phyloP scores from a whole-genome alignment of 2,113 vertebrate species.

The Aviceda subcristata region DNA sequence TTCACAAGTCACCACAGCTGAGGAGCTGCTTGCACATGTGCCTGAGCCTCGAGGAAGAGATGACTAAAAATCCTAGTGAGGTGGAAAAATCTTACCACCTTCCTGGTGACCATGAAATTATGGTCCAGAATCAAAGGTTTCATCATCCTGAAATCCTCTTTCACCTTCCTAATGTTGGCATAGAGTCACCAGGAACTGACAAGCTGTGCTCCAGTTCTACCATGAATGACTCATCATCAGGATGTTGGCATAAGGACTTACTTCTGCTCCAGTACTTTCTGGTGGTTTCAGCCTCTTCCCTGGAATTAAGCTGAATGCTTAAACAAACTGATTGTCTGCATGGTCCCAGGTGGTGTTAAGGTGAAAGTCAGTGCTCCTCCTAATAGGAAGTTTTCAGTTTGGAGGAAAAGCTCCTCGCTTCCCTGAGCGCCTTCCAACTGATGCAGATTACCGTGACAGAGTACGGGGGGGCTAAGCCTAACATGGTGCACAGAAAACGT shows the following conservation, averaged over 20 bases:
- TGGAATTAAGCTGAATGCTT: constrained; percentile 42
- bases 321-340: constrained; percentile 24
- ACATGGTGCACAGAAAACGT: constrained; percentile 35
- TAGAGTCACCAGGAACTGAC: constrained; percentile 31
- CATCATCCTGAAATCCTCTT: constrained; percentile 60
- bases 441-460: constrained; percentile 48
- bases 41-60: constrained; percentile 38
- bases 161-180: not conserved
- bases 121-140: constrained; percentile 55
- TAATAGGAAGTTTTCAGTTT: constrained; percentile 20
- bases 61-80: not conserved
- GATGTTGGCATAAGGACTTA: constrained; percentile 24
- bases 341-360: not conserved
- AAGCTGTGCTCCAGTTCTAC: constrained; percentile 49
- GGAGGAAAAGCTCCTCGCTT: constrained; percentile 60
- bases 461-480: constrained; percentile 47
- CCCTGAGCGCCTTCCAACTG: constrained; percentile 37
- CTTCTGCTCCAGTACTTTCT: constrained; percentile 53
- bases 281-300: constrained; percentile 60
- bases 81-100: constrained; percentile 49
- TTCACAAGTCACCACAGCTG: constrained; percentile 58
- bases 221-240: not conserved
- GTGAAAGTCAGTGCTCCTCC: constrained; percentile 28
- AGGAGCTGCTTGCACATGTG: constrained; percentile 21
- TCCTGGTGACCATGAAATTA: constrained; percentile 43